Conservation (phyloP, 2,797 vertebrate species). For the Trachops cirrhosus region DNA sequence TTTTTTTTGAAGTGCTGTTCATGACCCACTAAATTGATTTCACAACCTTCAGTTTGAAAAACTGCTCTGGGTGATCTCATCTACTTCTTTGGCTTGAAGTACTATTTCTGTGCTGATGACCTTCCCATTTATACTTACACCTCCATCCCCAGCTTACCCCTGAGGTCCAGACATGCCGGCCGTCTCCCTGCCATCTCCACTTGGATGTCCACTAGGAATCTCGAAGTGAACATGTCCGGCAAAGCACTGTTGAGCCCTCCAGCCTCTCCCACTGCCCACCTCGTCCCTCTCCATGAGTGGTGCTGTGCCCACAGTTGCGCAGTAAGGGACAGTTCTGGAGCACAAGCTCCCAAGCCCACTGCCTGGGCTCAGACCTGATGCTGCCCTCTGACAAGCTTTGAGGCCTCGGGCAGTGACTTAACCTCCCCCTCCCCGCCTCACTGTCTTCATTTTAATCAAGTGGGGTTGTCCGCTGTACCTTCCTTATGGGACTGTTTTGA, state of each 20-base stretch:
- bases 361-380: not conserved
- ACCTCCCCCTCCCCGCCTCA: not conserved
- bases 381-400: not conserved
- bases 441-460: not conserved
- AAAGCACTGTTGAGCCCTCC: not conserved
- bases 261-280: not conserved
- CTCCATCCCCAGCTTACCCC: not conserved
- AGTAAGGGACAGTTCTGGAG: not conserved
- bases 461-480: not conserved
- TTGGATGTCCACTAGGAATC: not conserved
- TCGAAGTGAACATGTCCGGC: not conserved
- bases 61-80: not conserved
- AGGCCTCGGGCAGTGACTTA: not conserved
- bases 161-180: not conserved
- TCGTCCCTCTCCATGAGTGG: not conserved
- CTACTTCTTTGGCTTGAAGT: not conserved
- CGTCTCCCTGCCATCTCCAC: not conserved
- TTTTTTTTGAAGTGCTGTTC: conserved; percentile 4
- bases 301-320: not conserved
- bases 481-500: not conserved
- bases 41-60: conserved; percentile 34
- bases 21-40: conserved; percentile 53
- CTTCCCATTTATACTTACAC: not conserved
- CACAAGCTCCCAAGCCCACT: not conserved
- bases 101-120: not conserved